Evolutionary conservation across 2,888 invertebrate genomes (phyloP), one percentile per base, ranked within the genome.

Genomic region (Flabesymbios commensalis): DNA sequence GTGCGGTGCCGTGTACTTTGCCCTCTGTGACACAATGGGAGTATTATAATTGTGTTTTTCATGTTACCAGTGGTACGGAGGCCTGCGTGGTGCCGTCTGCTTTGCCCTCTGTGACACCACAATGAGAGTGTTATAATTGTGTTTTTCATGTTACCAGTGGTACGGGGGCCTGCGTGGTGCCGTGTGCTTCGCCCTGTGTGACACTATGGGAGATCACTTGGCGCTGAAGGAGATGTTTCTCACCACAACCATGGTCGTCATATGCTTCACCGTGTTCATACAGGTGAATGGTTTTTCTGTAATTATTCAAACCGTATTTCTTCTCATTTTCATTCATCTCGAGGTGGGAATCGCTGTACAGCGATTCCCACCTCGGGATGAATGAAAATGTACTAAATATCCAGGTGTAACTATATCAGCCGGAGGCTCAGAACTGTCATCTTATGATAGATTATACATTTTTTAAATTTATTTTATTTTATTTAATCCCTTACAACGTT

Each of bases 251-350:
- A 93, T 98, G 75, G 92, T 95, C 52, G 94, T 98, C 69, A 93
- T 99, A 74, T 94, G 96, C 82, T 97, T 97, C 85, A 98, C 98
- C 2, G 97, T 98, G n/a, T 97, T 98, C 84, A 87, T 98, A 76
- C 98, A 98, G 87, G 81, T 81, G 57, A 19, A 48, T 26, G n/a
- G 1, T 22, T 33, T 19, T 17, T 33, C 3, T 5, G 5, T 33
- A 22, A 36, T 52, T 31, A 36, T 51, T 31, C n/a, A 51, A 29
- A 31, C 2, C 31, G 28, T 29, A 17, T 19, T 49, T 49, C 47
- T 14, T 47, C 14, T 19, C 29, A 7, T 14, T 28, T 51, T 51
- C 7, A 28, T 26, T 31, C 39, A 19, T 5, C 10, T 17, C 33
- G 24, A 41, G 10, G 24, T 29, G 22, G 22, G 22, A 36, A 41